Evolutionary conservation across 2,113 vertebrate genomes (phyloP), one percentile per base, ranked within the genome.

Genomic region (Chamaea fasciata): DNA sequence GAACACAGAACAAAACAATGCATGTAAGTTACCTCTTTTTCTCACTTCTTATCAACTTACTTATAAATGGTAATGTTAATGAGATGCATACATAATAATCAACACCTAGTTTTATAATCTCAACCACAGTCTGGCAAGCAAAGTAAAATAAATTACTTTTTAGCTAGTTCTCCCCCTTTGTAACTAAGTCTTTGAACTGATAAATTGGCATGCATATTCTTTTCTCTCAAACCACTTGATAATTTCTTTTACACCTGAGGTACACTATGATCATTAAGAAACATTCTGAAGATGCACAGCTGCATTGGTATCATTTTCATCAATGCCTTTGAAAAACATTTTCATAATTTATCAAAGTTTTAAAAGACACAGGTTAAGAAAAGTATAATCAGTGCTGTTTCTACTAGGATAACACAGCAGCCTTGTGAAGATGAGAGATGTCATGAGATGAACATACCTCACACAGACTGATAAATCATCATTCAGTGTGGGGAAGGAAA

Each of bases 211-310:
- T 64, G 79, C 63, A 74, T 70, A 74, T 95, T 94, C 50, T 89
- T 94, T 94, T 83, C 90, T 90, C 44, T 89, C 85, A 97, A 97
- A 84, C n/a, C 71, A 81, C 69, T 90, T 74, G 69, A 68, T 90
- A 86, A 94, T 91, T 89, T 85, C 75, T 82, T 75, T 89, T 89
- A 83, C 87, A 95, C 73, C 93, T 94, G 89, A 91, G 63, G 83
- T 86, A 92, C 77, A 90, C 80, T 77, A 77, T 20, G 50, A 90
- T 96, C 83, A 88, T 95, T 95, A 94, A 87, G 76, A 87, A 94
- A 39, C 70, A 92, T 84, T 94, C 78, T 94, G 33, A 96, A 95
- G 76, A 90, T 73, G 42, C 44, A 90, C 90, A 89, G 94, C 81
- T 95, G 59, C 57, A 83, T 15, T 93, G 33, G 33, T 55, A 93